A percentile compares a stretch with the other conserved stretches of the same genome.
These are phyloP conservation scores for Orycteropus afer DNA, from an alignment of 2,113 vertebrate genomes.

Conservation along the genomic window DNA sequence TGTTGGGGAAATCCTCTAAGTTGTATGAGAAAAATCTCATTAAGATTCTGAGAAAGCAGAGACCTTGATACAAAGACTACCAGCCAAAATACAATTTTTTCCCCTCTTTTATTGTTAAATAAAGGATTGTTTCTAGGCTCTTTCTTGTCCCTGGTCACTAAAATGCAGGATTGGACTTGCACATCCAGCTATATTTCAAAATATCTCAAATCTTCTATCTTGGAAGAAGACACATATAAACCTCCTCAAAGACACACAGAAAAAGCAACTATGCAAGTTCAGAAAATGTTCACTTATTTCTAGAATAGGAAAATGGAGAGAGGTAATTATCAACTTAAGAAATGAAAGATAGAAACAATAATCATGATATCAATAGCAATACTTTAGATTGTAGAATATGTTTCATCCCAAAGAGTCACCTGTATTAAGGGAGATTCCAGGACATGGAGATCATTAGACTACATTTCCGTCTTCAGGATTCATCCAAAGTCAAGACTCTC, in stretches of 20 bases:
- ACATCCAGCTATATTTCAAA: slow-evolving; percentile 56
- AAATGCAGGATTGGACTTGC: slow-evolving; percentile 19
- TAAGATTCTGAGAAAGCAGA: slow-evolving; percentile 35
- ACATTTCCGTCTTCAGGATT: slow-evolving; percentile 56
- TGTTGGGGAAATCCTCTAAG: neutral
- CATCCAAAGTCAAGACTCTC: slow-evolving; percentile 50
- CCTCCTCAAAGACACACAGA: slow-evolving; percentile 45
- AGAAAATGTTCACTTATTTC: slow-evolving; percentile 46
- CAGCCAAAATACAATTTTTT: slow-evolving; percentile 16
- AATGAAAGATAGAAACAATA: neutral
- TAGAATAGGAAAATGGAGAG: slow-evolving; percentile 40
- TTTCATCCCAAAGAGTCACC: slow-evolving; percentile 63
- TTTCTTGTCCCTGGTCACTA: slow-evolving; percentile 39
- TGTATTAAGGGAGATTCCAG: slow-evolving; percentile 38
- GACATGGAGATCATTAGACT: slow-evolving; percentile 27
- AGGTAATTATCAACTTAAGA: slow-evolving; percentile 1
- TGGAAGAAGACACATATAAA: slow-evolving; percentile 48
- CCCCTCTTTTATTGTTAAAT: slow-evolving; percentile 37
- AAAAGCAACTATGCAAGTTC: neutral
- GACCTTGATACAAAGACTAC: neutral
- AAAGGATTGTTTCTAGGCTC: slow-evolving; percentile 24
- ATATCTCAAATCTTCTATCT: slow-evolving; percentile 45
- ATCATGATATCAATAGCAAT: slow-evolving; percentile 34
- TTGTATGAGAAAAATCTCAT: neutral
- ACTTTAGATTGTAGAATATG: slow-evolving; percentile 20